Percentiles rank a stretch among this genome's conserved stretches.
Evolutionary conservation across 2,888 invertebrate genomes (phyloP).

Genomic region (Phania funesta): DNA sequence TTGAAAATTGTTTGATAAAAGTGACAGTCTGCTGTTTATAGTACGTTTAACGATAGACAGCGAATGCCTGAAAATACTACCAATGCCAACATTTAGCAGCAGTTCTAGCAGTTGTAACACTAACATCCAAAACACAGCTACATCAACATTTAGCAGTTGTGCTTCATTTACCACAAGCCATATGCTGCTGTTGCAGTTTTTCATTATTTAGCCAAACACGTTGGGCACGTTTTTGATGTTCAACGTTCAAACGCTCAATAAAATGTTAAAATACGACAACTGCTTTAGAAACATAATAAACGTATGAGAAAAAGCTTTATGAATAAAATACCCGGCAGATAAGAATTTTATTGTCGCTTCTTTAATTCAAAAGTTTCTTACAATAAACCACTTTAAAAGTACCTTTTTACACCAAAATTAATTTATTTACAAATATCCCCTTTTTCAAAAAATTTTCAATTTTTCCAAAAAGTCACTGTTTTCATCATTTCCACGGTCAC

Average conservation of each 20-base stretch:
- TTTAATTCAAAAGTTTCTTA: background rate
- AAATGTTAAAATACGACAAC: conserved; percentile 56
- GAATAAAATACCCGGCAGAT: conserved; percentile 28
- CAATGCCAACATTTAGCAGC: background rate
- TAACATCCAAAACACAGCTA: background rate
- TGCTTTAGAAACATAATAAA: conserved; percentile 14
- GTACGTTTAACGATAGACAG: conserved; percentile 43
- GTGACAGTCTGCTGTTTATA: conserved; percentile 67
- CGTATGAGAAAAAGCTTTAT: background rate
- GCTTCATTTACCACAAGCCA: conserved; percentile 65
- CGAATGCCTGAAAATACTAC: conserved; percentile 2
- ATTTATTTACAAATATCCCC: too few relatives aligned
- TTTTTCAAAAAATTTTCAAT: too few relatives aligned
- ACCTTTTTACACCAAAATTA: too few relatives aligned
- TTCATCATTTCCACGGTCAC: too few relatives aligned
- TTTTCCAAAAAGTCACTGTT: too few relatives aligned
- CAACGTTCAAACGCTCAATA: conserved; percentile 62
- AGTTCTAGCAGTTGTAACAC: conserved; percentile 5
- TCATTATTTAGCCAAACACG: conserved; percentile 58
- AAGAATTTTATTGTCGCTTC: conserved; percentile 7
- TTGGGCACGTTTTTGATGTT: conserved; percentile 58
- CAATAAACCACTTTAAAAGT: too few relatives aligned
- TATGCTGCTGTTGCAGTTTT: conserved; percentile 45
- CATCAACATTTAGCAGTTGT: conserved; percentile 45
- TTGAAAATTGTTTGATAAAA: conserved; percentile 48